Percentiles rank a stretch among this genome's conserved stretches.
Evolutionary conservation across 2,113 vertebrate species (phyloP).

Genomic region (Thunnus thynnus): DNA sequence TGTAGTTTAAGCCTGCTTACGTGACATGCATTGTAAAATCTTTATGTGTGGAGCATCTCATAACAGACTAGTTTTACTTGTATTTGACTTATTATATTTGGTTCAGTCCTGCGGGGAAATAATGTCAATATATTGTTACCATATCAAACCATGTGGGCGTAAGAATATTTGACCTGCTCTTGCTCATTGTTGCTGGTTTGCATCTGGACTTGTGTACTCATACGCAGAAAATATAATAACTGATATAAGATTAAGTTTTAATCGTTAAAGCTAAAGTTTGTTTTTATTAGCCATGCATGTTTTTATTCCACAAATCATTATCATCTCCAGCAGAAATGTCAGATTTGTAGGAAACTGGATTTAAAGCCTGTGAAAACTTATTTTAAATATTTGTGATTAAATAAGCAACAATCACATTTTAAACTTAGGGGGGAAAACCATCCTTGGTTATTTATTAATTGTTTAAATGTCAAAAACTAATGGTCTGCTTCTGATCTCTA

Average conservation of each 20-base stretch:
- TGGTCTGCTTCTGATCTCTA: no score
- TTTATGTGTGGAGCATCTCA: slow-evolving; percentile 20
- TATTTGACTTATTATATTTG: background rate
- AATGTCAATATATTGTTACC: slow-evolving; percentile 25
- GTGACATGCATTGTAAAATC: slow-evolving; percentile 15
- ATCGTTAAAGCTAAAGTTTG: slow-evolving; percentile 4
- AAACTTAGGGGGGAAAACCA: no score
- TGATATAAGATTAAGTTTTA: slow-evolving; percentile 5
- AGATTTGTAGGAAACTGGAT: no score
- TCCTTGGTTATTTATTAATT: background rate
- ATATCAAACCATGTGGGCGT: slow-evolving; percentile 32
- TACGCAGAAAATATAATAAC: slow-evolving; percentile 1
- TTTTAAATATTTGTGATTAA: no score
- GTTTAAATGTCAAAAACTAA: background rate
- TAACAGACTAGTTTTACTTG: background rate
- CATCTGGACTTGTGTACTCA: slow-evolving; percentile 18
- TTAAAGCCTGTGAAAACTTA: no score
- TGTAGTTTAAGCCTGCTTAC: slow-evolving; percentile 5
- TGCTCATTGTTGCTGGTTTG: slow-evolving; percentile 31
- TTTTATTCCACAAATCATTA: background rate
- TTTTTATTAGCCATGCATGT: background rate
- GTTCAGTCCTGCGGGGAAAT: slow-evolving; percentile 25
- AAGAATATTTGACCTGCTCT: slow-evolving; percentile 45
- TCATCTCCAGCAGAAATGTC: background rate
- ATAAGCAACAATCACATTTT: background rate